Evolutionary conservation across 2,113 vertebrate genomes (phyloP), one percentile per base, ranked within the genome.

Genomic region (Athene cunicularia): DNA sequence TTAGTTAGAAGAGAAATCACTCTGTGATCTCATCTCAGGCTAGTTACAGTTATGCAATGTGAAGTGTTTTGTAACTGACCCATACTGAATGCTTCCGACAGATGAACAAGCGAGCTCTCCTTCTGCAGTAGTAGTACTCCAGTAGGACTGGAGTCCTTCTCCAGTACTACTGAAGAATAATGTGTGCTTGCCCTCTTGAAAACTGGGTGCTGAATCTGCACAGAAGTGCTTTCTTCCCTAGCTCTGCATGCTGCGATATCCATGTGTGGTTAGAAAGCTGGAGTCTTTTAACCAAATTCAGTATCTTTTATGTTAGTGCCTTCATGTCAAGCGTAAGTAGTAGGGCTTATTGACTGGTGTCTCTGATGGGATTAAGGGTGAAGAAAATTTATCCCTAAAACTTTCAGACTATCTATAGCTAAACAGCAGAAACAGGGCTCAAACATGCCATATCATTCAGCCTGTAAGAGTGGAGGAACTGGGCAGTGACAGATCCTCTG

Each of bases 21-120:
- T 73, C 49, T n/a, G 30, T 95, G 94, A 95, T 77, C 72, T 96
- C 91, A 95, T 76, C 68, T 83, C 72, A 84, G 79, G 49, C 84
- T 84, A 71, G 60, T 80, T 67, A 55, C 16, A 52, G 30, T 80
- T 94, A 89, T 30, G 64, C 66, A 94, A 89, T 5, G 27, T 35
- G 60, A 9, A 75, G 63, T 82, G 47, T 77, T 92, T 75, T 94
- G 83, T 72, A 80, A 16, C 43, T 67, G 76, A 83, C 47, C 87
- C 59, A 66, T 58, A 39, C 22, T 9, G 59, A 90, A 81, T 79
- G 64, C 66, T 67, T 93, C 83, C 0, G 0, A 60, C 24, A 87
- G 49, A 74, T 49, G 72, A 92, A 53, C 8, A 58, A 52, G 58
- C 50, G 41, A 2, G 1, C 23, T 79, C 17, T 16, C 43, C 43